Evolutionary conservation across 2,113 vertebrate genomes (phyloP).

Genomic region (Sapayoa aenigma): DNA sequence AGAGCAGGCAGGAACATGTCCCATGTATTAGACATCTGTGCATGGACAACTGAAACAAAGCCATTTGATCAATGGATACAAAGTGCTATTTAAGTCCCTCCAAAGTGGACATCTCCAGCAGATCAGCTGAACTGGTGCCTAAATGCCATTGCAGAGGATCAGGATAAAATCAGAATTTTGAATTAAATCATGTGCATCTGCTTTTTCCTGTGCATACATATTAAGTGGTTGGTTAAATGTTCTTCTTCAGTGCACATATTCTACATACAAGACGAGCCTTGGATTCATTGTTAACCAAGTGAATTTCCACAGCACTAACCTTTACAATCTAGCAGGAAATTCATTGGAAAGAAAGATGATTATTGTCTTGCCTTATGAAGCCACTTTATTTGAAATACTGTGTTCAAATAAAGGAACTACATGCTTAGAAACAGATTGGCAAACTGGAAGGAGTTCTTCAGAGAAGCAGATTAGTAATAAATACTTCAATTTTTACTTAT

Average conservation of each 20-base stretch:
- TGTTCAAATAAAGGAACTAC: background rate
- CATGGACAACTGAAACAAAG: background rate
- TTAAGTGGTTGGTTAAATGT: background rate
- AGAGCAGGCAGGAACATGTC: background rate
- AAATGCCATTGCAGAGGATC: background rate
- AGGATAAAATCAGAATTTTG: background rate
- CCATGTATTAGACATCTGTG: background rate
- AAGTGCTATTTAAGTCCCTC: background rate
- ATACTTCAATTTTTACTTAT: background rate
- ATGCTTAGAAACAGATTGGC: background rate
- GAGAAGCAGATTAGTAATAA: background rate
- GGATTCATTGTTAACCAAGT: background rate
- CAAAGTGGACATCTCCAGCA: background rate
- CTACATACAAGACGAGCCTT: background rate
- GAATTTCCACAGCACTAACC: background rate
- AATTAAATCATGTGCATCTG: background rate
- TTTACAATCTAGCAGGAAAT: background rate
- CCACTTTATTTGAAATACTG: background rate
- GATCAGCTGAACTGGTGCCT: background rate
- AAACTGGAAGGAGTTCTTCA: background rate
- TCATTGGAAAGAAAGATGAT: background rate
- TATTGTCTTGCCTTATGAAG: background rate
- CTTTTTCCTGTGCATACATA: background rate
- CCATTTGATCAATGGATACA: background rate
- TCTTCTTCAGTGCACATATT: background rate